Evolutionary conservation across 2,797 vertebrate species (phyloP).

Genomic region (Kryptolebias ocellatus): DNA sequence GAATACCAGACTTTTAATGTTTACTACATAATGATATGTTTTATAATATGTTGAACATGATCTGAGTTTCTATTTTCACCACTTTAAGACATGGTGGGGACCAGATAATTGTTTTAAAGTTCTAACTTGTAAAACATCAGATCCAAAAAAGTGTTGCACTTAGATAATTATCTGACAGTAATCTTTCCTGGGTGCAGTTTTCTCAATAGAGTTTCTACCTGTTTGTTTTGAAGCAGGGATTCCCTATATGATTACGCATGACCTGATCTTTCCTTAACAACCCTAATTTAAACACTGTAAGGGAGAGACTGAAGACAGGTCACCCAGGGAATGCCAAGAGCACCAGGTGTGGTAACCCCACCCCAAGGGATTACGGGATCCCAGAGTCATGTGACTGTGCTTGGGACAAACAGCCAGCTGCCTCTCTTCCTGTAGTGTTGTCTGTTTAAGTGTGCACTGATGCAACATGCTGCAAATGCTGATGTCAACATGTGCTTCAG

Average conservation of each 20-base stretch:
- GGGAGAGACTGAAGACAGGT: not conserved
- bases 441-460: slow-evolving; percentile 65
- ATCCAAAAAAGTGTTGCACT: too few species aligned
- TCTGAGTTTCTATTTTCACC: too few species aligned
- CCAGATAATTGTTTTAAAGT: too few species aligned
- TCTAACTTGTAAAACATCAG: too few species aligned
- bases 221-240: not conserved
- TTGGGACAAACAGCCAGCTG: slow-evolving; percentile 39
- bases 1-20: too few species aligned
- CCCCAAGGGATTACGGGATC: slow-evolving; percentile 37
- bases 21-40: too few species aligned
- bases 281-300: not conserved
- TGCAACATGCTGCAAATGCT: slow-evolving; percentile 81
- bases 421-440: not conserved
- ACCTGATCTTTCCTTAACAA: not conserved
- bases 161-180: too few species aligned
- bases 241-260: not conserved
- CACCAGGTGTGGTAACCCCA: slow-evolving; percentile 41
- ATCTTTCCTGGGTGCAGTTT: not conserved
- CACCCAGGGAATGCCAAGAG: not conserved
- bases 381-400: slow-evolving; percentile 33
- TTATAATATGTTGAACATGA: too few species aligned
- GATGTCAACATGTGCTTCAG: slow-evolving; percentile 47
- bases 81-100: too few species aligned
- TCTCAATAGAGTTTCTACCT: not conserved